Evolutionary conservation across 1,140 invertebrate species (phyloP).

Genomic region (Drosophila nasuta): DNA sequence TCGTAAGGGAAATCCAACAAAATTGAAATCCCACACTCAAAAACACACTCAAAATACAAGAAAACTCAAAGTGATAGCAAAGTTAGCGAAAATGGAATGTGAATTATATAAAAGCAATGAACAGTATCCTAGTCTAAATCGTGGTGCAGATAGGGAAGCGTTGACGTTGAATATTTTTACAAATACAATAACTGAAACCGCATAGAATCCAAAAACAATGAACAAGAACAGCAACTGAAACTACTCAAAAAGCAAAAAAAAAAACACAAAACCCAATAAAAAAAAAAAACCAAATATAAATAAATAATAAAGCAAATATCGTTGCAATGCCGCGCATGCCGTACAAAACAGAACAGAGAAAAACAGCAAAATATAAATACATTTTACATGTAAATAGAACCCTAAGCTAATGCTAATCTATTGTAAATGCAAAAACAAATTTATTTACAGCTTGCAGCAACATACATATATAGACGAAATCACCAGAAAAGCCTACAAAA

Average conservation of each 20-base stretch:
- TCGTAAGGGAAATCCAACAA: constrained; percentile 26
- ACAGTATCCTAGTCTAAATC: constrained; percentile 83
- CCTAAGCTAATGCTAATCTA: constrained; percentile 51
- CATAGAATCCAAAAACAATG: not conserved
- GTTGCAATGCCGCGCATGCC: constrained; percentile 52
- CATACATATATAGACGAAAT: constrained; percentile 61
- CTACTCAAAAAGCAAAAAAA: constrained; percentile 18
- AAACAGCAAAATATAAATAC: constrained; percentile 9
- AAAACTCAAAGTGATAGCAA: constrained; percentile 80
- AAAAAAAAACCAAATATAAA: constrained; percentile 20
- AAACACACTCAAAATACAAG: constrained; percentile 18
- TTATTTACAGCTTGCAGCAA: constrained; percentile 75
- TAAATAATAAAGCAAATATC: constrained; percentile 24
- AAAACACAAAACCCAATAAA: constrained; percentile 11
- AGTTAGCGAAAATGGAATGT: constrained; percentile 83
- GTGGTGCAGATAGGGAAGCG: constrained; percentile 36
- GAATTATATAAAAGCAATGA: constrained; percentile 85
- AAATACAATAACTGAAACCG: constrained; percentile 56
- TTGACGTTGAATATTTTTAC: constrained; percentile 77
- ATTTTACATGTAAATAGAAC: constrained; percentile 52
- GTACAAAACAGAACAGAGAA: constrained; percentile 48
- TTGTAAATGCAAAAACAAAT: constrained; percentile 47
- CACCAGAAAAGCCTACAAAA: constrained; percentile 78
- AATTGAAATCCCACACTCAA: constrained; percentile 11
- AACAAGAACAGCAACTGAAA: constrained; percentile 26